phyloP scores from a whole-genome alignment of 2,888 invertebrate genomes.

The Pinctada fucata region DNA sequence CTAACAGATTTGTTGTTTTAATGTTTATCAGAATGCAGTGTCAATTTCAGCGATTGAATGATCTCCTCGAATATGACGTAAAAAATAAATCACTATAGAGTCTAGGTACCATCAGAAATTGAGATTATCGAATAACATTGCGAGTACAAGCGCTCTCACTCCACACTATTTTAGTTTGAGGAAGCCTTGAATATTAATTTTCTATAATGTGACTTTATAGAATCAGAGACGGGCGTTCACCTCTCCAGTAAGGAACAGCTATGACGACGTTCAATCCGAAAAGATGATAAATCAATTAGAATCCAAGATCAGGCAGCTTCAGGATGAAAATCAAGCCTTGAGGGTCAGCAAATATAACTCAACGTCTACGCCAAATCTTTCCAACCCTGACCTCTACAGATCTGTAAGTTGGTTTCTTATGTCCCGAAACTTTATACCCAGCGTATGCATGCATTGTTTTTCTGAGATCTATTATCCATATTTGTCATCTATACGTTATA shows the following conservation, averaged over 20 bases:
- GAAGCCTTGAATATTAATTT: too few species aligned
- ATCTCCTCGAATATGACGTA: too few species aligned
- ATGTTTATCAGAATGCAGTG: too few species aligned
- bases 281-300: slow-evolving; percentile 61
- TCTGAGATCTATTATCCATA: neutral
- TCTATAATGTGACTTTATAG: slow-evolving; percentile 5
- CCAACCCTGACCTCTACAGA: slow-evolving; percentile 50
- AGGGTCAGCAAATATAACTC: slow-evolving; percentile 51
- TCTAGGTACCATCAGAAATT: too few species aligned
- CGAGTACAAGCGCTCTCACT: too few species aligned
- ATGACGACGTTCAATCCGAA: slow-evolving; percentile 49
- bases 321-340: slow-evolving; percentile 64
- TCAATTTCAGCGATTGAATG: too few species aligned
- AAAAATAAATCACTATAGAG: too few species aligned
- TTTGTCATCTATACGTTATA: too few species aligned
- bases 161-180: too few species aligned
- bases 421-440: too few species aligned
- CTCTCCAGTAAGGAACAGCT: slow-evolving; percentile 5
- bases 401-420: slow-evolving; percentile 35
- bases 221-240: slow-evolving; percentile 22
- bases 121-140: too few species aligned
- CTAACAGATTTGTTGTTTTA: too few species aligned
- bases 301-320: slow-evolving; percentile 65
- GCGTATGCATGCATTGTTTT: neutral
- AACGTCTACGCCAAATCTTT: slow-evolving; percentile 58